phyloP scores from a whole-genome alignment of 2,797 vertebrate species.

The Amblyopsis hoosieri region DNA sequence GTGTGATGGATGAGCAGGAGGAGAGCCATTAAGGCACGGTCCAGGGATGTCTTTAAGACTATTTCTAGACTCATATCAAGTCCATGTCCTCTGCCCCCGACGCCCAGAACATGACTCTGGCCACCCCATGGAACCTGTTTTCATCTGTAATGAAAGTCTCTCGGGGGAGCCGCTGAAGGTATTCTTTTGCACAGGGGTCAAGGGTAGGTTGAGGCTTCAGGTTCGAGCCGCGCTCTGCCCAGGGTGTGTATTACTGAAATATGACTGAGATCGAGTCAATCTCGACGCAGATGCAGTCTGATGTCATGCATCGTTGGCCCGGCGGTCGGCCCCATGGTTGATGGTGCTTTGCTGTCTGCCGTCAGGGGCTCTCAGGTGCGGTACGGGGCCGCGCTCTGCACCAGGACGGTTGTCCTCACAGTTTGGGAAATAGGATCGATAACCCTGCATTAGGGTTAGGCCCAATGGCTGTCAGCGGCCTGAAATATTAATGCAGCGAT shows the following conservation, averaged over 20 bases:
- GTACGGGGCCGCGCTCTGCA: neutral
- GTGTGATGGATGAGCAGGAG: constrained; percentile 72
- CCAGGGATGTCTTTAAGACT: constrained; percentile 50
- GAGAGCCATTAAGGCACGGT: constrained; percentile 65
- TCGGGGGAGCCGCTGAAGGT: constrained; percentile 66
- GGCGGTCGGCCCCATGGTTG: neutral
- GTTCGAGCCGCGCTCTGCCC: constrained; percentile 63
- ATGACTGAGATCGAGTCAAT: constrained; percentile 45
- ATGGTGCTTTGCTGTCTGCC: constrained; percentile 10
- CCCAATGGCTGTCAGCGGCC: constrained; percentile 70
- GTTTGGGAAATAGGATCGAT: constrained; percentile 38
- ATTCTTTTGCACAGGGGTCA: constrained; percentile 77
- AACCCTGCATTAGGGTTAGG: constrained; percentile 30
- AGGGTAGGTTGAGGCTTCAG: constrained; percentile 73
- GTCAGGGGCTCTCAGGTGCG: constrained; percentile 11
- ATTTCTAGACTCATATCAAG: constrained; percentile 67
- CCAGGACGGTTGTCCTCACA: no score
- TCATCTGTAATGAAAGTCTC: constrained; percentile 74
- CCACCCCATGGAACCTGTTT: constrained; percentile 73
- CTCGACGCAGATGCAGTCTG: constrained; percentile 44
- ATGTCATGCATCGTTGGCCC: constrained; percentile 36
- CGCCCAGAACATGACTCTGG: constrained; percentile 67
- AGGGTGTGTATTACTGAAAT: constrained; percentile 73
- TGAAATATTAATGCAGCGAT: constrained; percentile 78
- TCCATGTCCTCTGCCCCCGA: constrained; percentile 70